Percentiles rank a stretch among this genome's conserved stretches.
These are phyloP conservation scores for Eilema caniola DNA, from an alignment of 2,888 invertebrate genomes.

Conservation along the genomic window DNA sequence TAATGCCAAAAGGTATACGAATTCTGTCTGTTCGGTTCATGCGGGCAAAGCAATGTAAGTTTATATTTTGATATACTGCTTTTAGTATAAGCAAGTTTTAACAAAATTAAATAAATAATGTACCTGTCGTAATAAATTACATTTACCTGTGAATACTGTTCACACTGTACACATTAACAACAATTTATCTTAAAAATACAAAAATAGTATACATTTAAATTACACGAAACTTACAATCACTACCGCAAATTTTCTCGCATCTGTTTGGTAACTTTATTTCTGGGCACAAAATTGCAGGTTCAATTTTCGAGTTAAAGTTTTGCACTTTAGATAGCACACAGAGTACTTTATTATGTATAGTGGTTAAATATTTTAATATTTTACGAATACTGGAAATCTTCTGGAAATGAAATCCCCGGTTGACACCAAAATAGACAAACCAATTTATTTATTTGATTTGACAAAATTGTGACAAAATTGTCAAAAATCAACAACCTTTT, in stretches of 20 bases:
- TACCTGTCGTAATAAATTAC: background rate
- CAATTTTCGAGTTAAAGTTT: background rate
- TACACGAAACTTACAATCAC: conserved; percentile 35
- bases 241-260: conserved; percentile 21
- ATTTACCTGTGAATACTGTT: too few relatives aligned
- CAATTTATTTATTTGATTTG: too few relatives aligned
- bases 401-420: background rate
- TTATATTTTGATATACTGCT: background rate
- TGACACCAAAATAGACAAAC: too few relatives aligned
- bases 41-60: background rate
- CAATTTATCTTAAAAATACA: too few relatives aligned
- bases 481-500: too few relatives aligned
- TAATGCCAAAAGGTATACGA: background rate
- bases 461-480: too few relatives aligned
- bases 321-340: too few relatives aligned
- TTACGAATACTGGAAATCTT: background rate
- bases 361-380: too few relatives aligned
- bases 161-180: background rate
- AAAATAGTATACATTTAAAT: conserved; percentile 18
- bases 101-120: too few relatives aligned
- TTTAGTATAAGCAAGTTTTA: background rate
- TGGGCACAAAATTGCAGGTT: background rate
- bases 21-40: background rate
- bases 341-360: background rate
- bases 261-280: conserved; percentile 10